These are phyloP conservation scores for Omphaloscelis lunosa DNA, from an alignment of 2,888 invertebrate species.

Conservation along the genomic window DNA sequence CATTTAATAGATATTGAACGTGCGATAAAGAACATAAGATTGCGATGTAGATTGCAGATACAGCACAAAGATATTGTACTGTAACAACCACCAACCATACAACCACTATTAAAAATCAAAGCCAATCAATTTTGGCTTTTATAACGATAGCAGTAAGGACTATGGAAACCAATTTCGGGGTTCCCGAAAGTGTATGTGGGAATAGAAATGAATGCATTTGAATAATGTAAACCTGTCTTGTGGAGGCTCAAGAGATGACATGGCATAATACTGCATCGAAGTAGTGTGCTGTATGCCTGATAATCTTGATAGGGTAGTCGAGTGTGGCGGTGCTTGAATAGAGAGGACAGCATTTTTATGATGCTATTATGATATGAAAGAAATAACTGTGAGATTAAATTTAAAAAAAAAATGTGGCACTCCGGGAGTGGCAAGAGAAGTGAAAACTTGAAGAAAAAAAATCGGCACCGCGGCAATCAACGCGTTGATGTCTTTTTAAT, in stretches of 20 bases:
- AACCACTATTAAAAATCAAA: slow-evolving; percentile 35
- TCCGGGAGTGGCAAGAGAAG: no score
- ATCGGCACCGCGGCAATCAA: no score
- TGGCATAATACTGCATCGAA: slow-evolving; percentile 83
- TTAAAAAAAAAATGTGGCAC: no score
- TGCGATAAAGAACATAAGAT: no score
- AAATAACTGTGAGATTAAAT: no score
- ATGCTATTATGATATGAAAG: no score
- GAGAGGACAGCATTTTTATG: slow-evolving; percentile 7
- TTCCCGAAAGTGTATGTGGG: slow-evolving; percentile 65
- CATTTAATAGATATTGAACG: no score
- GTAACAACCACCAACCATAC: no score
- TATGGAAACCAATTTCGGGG: slow-evolving; percentile 50
- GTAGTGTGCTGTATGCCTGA: slow-evolving; percentile 78
- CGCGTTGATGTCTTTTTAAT: no score
- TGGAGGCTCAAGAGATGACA: slow-evolving; percentile 86
- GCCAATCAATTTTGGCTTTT: slow-evolving; percentile 63
- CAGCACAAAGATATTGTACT: no score
- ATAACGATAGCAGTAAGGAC: slow-evolving; percentile 46
- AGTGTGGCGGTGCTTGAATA: slow-evolving; percentile 56
- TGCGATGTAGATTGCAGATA: no score
- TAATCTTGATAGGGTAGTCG: slow-evolving; percentile 68
- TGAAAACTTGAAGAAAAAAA: no score
- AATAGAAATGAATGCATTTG: slow-evolving; percentile 84
- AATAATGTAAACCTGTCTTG: slow-evolving; percentile 88